Evolutionary conservation across 2,113 vertebrate species (phyloP), one percentile per base, ranked within the genome.

Genomic region (Tauraco erythrolophus): DNA sequence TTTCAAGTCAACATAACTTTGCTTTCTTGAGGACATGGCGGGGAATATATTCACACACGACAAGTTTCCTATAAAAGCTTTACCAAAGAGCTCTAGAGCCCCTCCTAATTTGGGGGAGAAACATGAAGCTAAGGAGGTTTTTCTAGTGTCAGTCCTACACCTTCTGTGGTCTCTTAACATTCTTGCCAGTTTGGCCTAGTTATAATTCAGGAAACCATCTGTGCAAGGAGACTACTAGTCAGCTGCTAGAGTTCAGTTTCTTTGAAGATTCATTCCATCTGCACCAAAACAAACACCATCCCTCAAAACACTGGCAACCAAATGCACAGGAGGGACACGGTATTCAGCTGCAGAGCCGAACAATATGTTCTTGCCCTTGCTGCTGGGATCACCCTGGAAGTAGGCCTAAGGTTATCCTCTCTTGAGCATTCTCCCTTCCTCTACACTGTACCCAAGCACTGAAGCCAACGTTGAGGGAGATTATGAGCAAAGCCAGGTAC

Each of bases 131-230:
- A 66, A 89, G 37, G 51, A 95, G 71, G 72, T 89, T 87, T 87
- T 75, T 89, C 76, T 30, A 81, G 64, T 66, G 86, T 81, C 41
- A 78, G 68, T 35, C 64, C 79, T 87, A 86, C n/a, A 76, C 85
- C 39, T 96, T 65, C 68, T 86, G 31, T 3, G 6, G 69, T 39
- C 56, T 86, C 76, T 77, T 53, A 80, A 92, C 62, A 50, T 80
- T 76, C 54, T 27, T 70, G 83, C 43, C 84, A 78, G 80, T 87
- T 87, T 91, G 43, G 76, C 94, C 84, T 81, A 91, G 76, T 81
- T 95, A 70, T 70, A 91, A 89, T 22, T 84, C 56, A 68, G 84
- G 64, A 65, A 96, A 64, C 84, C 86, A 89, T 92, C 80, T 95
- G 94, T 84, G 60, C 72, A 76, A 95, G 62, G 50, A 86, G 33